Evolutionary conservation across 2,888 invertebrate species (phyloP).

Genomic region (Pseudolycoriella hygida): DNA sequence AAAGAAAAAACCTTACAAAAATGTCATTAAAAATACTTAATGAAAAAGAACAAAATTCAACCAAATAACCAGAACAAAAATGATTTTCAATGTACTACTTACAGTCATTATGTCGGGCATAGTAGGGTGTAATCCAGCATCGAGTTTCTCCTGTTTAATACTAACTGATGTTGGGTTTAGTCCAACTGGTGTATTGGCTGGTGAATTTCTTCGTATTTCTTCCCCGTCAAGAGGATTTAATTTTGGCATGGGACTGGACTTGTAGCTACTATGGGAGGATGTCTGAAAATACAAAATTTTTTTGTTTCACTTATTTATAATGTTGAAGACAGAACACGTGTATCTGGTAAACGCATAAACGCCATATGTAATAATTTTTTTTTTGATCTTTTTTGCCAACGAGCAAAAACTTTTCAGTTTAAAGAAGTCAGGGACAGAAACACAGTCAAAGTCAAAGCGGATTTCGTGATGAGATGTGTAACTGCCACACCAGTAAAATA

Average conservation of each 20-base stretch:
- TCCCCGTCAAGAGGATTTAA: conserved; percentile 37
- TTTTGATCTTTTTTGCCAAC: too few species aligned
- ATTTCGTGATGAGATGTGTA: too few species aligned
- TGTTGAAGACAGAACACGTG: too few species aligned
- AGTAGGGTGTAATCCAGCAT: conserved; percentile 26
- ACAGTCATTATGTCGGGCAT: conserved; percentile 28
- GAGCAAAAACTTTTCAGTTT: too few species aligned
- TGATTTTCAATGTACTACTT: conserved; percentile 15
- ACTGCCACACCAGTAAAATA: too few species aligned
- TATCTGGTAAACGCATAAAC: too few species aligned
- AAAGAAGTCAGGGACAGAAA: too few species aligned
- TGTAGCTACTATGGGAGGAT: conserved; percentile 44
- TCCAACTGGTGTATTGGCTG: conserved; percentile 21
- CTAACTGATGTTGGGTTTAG: conserved; percentile 29
- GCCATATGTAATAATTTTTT: too few species aligned
- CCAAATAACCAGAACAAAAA: conserved; percentile 5
- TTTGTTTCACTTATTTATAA: too few species aligned
- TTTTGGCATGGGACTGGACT: conserved; percentile 47
- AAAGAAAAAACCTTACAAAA: conserved; percentile 33
- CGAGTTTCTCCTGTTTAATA: conserved; percentile 30
- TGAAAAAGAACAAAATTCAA: conserved; percentile 1
- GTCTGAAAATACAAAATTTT: conserved; percentile 28
- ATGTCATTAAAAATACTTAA: conserved; percentile 7
- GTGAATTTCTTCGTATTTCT: conserved; percentile 28
- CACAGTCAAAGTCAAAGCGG: too few species aligned